Conservation (phyloP, 2,797 vertebrate species). For the Eulemur albifrons region DNA sequence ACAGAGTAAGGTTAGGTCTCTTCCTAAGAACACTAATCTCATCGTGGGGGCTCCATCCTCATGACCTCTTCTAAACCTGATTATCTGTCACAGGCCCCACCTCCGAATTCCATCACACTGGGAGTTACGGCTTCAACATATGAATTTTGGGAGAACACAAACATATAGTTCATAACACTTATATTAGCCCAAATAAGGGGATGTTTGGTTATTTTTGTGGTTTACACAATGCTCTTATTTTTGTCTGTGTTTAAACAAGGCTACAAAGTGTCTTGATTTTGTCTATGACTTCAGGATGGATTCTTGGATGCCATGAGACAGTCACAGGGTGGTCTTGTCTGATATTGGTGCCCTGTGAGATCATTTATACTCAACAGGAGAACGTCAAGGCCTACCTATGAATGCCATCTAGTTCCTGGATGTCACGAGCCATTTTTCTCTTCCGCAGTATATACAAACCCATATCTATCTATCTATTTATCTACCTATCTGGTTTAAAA, state of each 20-base stretch:
- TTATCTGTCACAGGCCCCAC: neutral
- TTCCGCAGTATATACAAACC: neutral
- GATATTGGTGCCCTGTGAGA: neutral
- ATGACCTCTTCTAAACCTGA: neutral
- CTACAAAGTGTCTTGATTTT: neutral
- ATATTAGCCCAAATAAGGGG: neutral
- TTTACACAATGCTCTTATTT: neutral
- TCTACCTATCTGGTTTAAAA: neutral
- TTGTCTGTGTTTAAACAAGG: neutral
- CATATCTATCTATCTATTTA: neutral
- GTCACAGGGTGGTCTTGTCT: neutral
- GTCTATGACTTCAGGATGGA: neutral
- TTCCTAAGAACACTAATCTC: neutral
- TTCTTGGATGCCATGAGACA: neutral
- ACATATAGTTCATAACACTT: neutral
- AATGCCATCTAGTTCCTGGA: neutral
- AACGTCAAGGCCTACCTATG: neutral
- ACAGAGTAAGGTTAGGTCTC: neutral
- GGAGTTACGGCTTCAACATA: neutral
- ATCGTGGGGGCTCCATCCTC: rapidly evolving
- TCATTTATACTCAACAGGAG: neutral
- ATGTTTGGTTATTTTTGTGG: neutral
- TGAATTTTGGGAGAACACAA: neutral
- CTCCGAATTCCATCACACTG: neutral
- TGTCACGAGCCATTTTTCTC: neutral